These are phyloP conservation scores for Bembecia ichneumoniformis DNA, from an alignment of 2,888 invertebrate species.

Conservation along the genomic window DNA sequence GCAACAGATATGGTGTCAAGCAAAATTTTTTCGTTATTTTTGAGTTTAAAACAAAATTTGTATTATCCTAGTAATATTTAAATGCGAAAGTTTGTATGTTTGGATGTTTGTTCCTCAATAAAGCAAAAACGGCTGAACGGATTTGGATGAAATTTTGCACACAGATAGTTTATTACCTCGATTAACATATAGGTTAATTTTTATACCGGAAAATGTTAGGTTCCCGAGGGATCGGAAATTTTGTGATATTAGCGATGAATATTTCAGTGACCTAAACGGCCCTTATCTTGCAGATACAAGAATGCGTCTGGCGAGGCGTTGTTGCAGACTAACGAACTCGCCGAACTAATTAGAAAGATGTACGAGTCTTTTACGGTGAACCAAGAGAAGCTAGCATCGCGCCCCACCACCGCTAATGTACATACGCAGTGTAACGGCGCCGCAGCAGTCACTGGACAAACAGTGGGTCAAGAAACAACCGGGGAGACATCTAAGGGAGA, in stretches of 20 bases:
- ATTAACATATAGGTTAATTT: no score
- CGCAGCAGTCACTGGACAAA: constrained; percentile 1
- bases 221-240: no score
- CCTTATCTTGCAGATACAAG: constrained; percentile 34
- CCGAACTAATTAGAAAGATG: constrained; percentile 55
- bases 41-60: no score
- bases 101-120: no score
- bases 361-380: constrained; percentile 48
- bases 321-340: constrained; percentile 46
- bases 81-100: no score
- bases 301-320: constrained; percentile 47
- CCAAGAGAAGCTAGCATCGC: constrained; percentile 36
- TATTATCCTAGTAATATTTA: no score
- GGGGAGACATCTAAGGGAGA: not conserved
- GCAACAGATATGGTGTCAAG: not conserved
- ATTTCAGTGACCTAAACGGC: no score
- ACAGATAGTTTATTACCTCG: no score
- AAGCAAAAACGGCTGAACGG: no score
- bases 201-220: no score
- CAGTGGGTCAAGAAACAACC: constrained; percentile 10
- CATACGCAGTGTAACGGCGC: constrained; percentile 44
- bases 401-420: constrained; percentile 39
- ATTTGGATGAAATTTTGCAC: no score
- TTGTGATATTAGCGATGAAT: no score
- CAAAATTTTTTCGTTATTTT: not conserved